These are phyloP conservation scores for Sebastes matsubarae DNA, from an alignment of 2,797 vertebrate species.

Conservation along the genomic window DNA sequence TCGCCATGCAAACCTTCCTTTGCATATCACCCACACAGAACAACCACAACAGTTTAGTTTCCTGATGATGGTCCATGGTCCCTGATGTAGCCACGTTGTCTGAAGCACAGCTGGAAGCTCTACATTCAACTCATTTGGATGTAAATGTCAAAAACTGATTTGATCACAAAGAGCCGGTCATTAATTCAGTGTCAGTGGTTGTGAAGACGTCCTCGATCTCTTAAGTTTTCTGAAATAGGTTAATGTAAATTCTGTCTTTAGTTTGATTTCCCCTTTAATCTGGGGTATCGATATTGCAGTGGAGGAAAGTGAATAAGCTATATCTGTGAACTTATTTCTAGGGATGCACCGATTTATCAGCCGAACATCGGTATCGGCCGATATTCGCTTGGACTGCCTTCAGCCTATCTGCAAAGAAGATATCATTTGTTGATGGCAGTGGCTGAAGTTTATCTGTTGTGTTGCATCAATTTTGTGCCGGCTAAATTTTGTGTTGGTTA, in stretches of 20 bases:
- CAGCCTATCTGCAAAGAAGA: not conserved
- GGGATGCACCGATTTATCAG: not conserved
- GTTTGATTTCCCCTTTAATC: not conserved
- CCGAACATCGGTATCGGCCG: not conserved
- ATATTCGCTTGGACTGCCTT: not conserved
- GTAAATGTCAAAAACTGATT: not conserved
- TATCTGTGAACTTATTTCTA: constrained; percentile 15
- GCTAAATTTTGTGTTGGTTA: too few relatives aligned
- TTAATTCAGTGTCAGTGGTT: not conserved
- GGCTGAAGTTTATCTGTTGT: too few relatives aligned
- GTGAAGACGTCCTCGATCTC: not conserved
- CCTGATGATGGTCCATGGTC: constrained; percentile 3
- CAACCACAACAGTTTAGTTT: constrained; percentile 8
- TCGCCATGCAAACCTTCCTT: constrained; percentile 64
- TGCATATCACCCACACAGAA: constrained; percentile 46
- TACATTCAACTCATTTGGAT: not conserved
- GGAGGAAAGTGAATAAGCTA: not conserved
- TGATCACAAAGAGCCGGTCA: not conserved
- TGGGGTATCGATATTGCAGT: not conserved
- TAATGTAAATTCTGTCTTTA: not conserved
- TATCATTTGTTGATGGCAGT: not conserved
- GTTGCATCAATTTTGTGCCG: too few relatives aligned
- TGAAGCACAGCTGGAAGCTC: not conserved
- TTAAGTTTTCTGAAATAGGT: not conserved
- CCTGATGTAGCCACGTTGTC: constrained; percentile 6